Conservation (phyloP, 2,113 vertebrate genomes). For the Colius striatus region DNA sequence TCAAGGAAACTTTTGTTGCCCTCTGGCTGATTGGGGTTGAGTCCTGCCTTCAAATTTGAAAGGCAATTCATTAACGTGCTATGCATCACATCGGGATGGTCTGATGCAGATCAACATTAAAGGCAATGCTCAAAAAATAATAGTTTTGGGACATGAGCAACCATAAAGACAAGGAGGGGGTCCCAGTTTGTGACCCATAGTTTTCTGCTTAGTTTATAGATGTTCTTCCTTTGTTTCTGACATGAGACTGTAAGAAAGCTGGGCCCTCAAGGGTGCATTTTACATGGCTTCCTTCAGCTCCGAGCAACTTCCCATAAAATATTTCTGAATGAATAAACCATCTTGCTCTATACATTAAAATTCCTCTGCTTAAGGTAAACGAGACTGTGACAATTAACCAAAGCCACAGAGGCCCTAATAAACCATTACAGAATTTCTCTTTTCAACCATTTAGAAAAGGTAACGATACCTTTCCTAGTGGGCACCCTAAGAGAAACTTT, state of each 20-base stretch:
- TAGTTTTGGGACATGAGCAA: not conserved
- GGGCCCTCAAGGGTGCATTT: conserved; percentile 44
- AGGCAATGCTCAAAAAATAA: not conserved
- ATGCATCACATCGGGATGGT: not conserved
- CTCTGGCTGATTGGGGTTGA: conserved; percentile 12
- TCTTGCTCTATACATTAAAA: conserved; percentile 55
- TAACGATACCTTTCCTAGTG: not conserved
- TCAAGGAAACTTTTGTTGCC: conserved; percentile 22
- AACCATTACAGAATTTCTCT: not conserved
- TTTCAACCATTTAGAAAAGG: not conserved
- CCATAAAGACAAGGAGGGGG: conserved; percentile 9
- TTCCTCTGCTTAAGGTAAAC: conserved; percentile 44
- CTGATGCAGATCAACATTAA: not conserved
- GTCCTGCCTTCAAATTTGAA: conserved; percentile 28
- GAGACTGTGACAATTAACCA: conserved; percentile 62
- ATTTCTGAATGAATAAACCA: conserved; percentile 63
- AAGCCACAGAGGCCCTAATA: conserved; percentile 46
- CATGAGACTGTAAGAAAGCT: conserved; percentile 32
- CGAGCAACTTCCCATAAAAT: conserved; percentile 57
- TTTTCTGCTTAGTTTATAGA: conserved; percentile 52
- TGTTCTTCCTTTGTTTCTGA: conserved; percentile 61
- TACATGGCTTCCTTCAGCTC: conserved; percentile 51
- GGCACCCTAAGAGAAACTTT: not conserved
- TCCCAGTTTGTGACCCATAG: conserved; percentile 14
- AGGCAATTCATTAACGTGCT: not conserved